These are phyloP conservation scores for Andrena camellia DNA, from an alignment of 2,888 invertebrate genomes.

Conservation along the genomic window DNA sequence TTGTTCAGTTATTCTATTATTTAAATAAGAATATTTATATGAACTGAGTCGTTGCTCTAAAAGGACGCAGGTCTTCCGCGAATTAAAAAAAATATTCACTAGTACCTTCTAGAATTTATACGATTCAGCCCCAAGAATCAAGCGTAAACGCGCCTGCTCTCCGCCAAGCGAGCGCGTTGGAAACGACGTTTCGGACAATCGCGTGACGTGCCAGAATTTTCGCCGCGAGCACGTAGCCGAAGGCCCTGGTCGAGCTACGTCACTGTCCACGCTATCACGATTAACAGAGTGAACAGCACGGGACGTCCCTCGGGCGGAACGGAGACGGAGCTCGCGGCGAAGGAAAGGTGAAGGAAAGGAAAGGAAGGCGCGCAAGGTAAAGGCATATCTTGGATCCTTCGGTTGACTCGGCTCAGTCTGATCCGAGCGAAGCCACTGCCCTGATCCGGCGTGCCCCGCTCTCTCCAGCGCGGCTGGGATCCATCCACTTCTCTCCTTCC, in stretches of 20 bases:
- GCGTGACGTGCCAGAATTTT: constrained; percentile 57
- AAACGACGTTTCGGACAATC: constrained; percentile 29
- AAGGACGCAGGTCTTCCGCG: no score
- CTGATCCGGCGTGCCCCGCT: constrained; percentile 68
- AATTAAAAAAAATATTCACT: no score
- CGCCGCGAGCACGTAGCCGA: not conserved
- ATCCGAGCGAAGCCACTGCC: constrained; percentile 78
- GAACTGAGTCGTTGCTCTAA: no score
- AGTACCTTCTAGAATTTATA: no score
- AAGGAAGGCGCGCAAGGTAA: constrained; percentile 76
- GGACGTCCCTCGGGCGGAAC: constrained; percentile 56
- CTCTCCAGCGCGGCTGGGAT: constrained; percentile 24
- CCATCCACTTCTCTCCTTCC: constrained; percentile 9
- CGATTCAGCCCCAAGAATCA: no score
- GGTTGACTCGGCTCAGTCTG: constrained; percentile 79
- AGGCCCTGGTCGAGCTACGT: constrained; percentile 57
- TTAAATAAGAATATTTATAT: no score
- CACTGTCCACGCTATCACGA: constrained; percentile 76
- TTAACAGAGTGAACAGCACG: constrained; percentile 74
- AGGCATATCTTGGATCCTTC: constrained; percentile 80
- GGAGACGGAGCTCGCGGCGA: constrained; percentile 64
- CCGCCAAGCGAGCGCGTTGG: not conserved
- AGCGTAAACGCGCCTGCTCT: no score
- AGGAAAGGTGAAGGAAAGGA: constrained; percentile 72
- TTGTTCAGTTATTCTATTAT: no score